Conservation (phyloP, 2,113 vertebrate species). For the Rhadina sibilatrix region DNA sequence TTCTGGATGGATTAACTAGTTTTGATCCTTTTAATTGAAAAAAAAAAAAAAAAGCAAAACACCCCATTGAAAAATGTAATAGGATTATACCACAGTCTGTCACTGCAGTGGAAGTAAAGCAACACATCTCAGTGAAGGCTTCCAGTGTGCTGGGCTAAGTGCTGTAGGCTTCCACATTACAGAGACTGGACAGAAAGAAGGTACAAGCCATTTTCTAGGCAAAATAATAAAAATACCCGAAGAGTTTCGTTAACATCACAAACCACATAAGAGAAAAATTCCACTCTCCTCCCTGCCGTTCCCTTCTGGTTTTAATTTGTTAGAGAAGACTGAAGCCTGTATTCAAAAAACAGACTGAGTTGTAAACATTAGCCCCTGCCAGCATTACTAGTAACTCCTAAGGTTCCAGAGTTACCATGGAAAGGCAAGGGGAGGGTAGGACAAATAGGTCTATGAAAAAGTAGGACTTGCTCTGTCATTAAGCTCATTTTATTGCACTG, state of each 20-base stretch:
- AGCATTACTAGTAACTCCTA: slow-evolving; percentile 16
- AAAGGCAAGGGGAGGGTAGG: background rate
- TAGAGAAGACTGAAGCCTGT: slow-evolving; percentile 15
- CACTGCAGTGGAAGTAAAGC: background rate
- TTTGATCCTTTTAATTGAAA: background rate
- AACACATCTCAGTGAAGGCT: background rate
- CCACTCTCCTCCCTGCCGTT: background rate
- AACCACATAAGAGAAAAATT: slow-evolving; percentile 34
- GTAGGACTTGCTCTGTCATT: background rate
- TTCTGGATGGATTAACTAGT: background rate
- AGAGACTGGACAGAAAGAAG: background rate
- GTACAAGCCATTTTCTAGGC: background rate
- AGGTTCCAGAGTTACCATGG: background rate
- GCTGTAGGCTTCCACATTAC: background rate
- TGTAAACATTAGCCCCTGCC: slow-evolving; percentile 34
- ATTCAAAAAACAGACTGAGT: slow-evolving; percentile 10
- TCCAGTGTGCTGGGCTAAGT: background rate
- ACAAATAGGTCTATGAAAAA: background rate
- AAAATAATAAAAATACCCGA: slow-evolving; percentile 6
- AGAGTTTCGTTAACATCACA: slow-evolving; percentile 25
- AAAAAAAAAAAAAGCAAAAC: rapidly evolving
- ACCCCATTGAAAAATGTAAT: background rate
- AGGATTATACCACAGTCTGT: background rate
- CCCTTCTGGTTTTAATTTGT: slow-evolving; percentile 55
- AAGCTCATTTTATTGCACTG: background rate